phyloP scores from a whole-genome alignment of 2,113 vertebrate species.

The Python bivittatus region DNA sequence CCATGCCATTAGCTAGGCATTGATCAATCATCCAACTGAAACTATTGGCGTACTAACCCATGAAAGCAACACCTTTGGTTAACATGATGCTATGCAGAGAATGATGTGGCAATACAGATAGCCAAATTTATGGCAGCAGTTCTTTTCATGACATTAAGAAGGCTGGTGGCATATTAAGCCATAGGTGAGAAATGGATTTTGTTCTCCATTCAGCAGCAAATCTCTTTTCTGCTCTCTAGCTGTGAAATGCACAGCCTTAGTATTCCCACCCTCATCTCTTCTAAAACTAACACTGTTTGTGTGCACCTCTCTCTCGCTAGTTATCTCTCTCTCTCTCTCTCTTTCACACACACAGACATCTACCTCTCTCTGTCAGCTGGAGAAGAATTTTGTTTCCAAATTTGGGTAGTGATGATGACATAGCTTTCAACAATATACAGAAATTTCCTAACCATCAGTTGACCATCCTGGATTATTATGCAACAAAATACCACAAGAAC shows the following conservation, averaged over 20 bases:
- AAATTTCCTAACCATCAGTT: neutral
- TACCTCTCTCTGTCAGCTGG: neutral
- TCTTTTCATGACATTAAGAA: neutral
- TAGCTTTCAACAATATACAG: neutral
- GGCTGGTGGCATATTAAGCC: neutral
- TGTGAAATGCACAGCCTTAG: neutral
- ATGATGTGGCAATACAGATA: neutral
- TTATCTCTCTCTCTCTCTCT: neutral
- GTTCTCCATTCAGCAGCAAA: neutral
- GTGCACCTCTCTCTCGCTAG: neutral
- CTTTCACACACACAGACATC: neutral
- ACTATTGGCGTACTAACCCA: neutral
- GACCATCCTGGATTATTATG: neutral
- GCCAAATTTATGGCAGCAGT: neutral
- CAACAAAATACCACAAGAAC: neutral
- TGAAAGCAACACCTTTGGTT: neutral
- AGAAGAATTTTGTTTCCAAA: neutral
- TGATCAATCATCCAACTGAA: neutral
- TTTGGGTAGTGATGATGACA: neutral
- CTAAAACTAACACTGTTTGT: neutral
- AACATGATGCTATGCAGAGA: neutral
- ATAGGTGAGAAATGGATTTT: neutral
- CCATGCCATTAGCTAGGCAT: neutral
- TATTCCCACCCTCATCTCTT: neutral
- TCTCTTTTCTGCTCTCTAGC: neutral